Base-by-base conservation (phyloP, 1,140 invertebrate species). In the Cydia fagiglandana region DNA sequence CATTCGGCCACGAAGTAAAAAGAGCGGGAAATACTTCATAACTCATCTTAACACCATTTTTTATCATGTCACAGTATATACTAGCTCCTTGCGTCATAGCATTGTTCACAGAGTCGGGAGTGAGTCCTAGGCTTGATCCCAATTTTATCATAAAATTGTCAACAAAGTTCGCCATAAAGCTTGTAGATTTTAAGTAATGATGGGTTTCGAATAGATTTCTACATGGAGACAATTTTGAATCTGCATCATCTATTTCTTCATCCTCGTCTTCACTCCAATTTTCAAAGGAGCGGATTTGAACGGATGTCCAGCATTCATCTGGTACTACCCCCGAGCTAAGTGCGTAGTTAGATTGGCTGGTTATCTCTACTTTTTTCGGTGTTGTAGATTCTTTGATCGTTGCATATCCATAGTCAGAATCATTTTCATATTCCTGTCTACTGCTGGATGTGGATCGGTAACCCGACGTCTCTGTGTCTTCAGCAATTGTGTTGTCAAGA, bases 21-120 rank as follows among this genome's bases (percentile, higher is more conserved):
- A 96, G 86, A n/a, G 95, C 94, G 5, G 95, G 95, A 77, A 94
- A 93, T 0, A 96, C 91, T 88, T 95, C 94, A 83, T 94, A 95
- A 3, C 92, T 88, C 0, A 91, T 87, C 38, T 91, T 84, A 10
- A 83, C 88, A 3, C 87, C 88, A 77, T 88, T 89, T 82, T 84
- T 90, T 45, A 91, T 78, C 15, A 88, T 88, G 75, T 94, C 91
- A 20, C 94, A 94, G 76, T 95, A 94, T 41, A 96, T 93, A 73
- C 94, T 94, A 13, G 94, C 94, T 1, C 95, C 94, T 53, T 94
- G 92, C 38, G 92, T 94, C 77, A 92, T 91, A 12, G 94, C 93
- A 20, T 92, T 85, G 0, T 87, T 82, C 1, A 95, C 81, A 10
- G 92, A 86, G 3, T 93, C 89, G 3, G 83, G 76, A 0, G 93